A percentile compares a stretch with the other conserved stretches of the same genome.
phyloP scores from a whole-genome alignment of 2,888 invertebrate species.

The Lymantria dispar region DNA sequence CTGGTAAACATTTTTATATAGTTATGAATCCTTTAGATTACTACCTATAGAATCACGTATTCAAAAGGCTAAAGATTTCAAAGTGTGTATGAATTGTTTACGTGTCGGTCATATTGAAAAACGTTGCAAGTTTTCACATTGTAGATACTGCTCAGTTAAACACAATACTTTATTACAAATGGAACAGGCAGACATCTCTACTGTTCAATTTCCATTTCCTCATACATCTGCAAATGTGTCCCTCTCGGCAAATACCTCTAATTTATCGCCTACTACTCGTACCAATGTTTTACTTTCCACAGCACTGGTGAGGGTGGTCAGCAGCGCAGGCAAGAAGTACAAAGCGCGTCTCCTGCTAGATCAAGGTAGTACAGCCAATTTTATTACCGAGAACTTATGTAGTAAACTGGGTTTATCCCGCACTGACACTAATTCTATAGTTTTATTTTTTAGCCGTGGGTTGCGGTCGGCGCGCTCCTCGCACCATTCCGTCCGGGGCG shows the following conservation, averaged over 20 bases:
- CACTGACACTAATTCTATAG: too few species aligned
- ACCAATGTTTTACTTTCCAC: slow-evolving; percentile 2
- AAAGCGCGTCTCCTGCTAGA: too few species aligned
- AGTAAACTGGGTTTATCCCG: slow-evolving; percentile 12
- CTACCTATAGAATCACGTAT: slow-evolving; percentile 2
- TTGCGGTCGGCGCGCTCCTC: too few species aligned
- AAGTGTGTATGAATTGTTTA: slow-evolving; percentile 7
- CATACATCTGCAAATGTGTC: not conserved
- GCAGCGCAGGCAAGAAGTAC: not conserved
- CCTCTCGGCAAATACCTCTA: not conserved
- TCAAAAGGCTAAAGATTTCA: slow-evolving; percentile 1
- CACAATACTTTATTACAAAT: slow-evolving; percentile 3
- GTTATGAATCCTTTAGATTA: slow-evolving; percentile 2
- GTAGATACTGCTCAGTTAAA: slow-evolving; percentile 1
- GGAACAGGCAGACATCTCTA: not conserved
- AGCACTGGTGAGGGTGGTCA: slow-evolving; percentile 3
- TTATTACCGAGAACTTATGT: slow-evolving; percentile 10
- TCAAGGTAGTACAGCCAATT: slow-evolving; percentile 19
- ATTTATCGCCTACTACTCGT: not conserved
- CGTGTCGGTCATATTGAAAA: too few species aligned
- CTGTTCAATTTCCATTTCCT: not conserved
- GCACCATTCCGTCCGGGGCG: too few species aligned
- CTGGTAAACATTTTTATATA: slow-evolving; percentile 1
- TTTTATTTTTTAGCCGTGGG: too few species aligned
- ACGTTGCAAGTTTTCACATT: slow-evolving; percentile 1